A percentile compares a stretch with the other conserved stretches of the same genome.
phyloP scores from a whole-genome alignment of 1,140 invertebrate species.

The Neodiprion fabricii region DNA sequence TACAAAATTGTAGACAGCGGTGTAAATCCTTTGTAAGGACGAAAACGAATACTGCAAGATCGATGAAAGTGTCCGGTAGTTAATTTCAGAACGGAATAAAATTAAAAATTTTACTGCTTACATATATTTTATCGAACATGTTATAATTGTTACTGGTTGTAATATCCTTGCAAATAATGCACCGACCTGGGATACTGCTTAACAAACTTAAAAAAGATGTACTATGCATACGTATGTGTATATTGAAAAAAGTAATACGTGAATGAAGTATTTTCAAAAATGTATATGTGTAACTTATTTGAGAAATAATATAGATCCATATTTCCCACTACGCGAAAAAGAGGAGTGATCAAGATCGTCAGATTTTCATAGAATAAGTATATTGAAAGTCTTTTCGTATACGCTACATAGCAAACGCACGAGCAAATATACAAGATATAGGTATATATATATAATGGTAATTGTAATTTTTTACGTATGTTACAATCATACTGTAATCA shows the following conservation, averaged over 20 bases:
- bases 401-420: not conserved
- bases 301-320: not conserved
- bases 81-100: no score
- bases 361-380: not conserved
- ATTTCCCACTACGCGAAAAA: not conserved
- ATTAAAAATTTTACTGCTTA: no score
- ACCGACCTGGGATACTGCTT: no score
- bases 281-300: not conserved
- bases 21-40: no score
- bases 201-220: no score
- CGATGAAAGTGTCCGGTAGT: no score
- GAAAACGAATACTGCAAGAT: no score
- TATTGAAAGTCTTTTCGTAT: conserved; percentile 14
- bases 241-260: not conserved
- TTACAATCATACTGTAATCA: conserved; percentile 8
- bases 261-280: conserved; percentile 6
- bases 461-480: not conserved
- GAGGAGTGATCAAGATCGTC: not conserved
- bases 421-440: conserved; percentile 8
- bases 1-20: no score
- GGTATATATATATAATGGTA: conserved; percentile 6
- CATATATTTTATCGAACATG: no score
- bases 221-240: not conserved
- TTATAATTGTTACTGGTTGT: no score
- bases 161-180: no score